Conservation (phyloP, 1,140 invertebrate species). For the Brevipalpus yothersi region DNA sequence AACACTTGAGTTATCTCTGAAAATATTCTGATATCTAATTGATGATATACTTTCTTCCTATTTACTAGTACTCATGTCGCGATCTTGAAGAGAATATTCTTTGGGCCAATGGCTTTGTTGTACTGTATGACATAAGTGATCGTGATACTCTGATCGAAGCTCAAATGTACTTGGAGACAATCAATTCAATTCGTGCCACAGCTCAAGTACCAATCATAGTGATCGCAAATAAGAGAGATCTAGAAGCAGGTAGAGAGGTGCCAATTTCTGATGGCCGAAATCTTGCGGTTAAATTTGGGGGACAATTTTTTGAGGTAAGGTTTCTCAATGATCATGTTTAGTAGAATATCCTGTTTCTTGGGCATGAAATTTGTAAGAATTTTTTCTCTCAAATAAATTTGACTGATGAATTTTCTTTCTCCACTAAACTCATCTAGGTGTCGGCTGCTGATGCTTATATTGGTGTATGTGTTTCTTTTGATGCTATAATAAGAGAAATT, state of each 20-base stretch:
- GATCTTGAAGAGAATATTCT: slow-evolving; percentile 29
- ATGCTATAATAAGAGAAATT: slow-evolving; percentile 1
- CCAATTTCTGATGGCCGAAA: slow-evolving; percentile 23
- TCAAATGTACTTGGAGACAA: neutral
- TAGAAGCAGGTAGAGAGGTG: slow-evolving; percentile 41
- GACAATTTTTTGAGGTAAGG: slow-evolving; percentile 19
- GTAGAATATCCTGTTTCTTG: no score
- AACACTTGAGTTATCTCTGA: no score
- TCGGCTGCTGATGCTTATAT: slow-evolving; percentile 4
- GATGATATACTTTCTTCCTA: no score
- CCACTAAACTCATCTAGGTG: neutral
- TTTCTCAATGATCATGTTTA: neutral
- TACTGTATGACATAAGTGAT: slow-evolving; percentile 54
- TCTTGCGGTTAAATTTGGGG: slow-evolving; percentile 17
- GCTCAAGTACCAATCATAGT: slow-evolving; percentile 27
- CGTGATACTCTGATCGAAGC: slow-evolving; percentile 39
- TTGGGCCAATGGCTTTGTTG: slow-evolving; percentile 47
- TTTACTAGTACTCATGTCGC: neutral
- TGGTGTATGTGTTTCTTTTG: slow-evolving; percentile 2
- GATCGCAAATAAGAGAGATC: slow-evolving; percentile 45
- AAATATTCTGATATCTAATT: no score
- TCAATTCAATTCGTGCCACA: neutral
- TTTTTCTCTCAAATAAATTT: no score
- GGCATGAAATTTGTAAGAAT: no score
- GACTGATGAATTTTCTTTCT: neutral